phyloP scores from a whole-genome alignment of 2,888 invertebrate genomes.

The Neoaliturus tenellus region DNA sequence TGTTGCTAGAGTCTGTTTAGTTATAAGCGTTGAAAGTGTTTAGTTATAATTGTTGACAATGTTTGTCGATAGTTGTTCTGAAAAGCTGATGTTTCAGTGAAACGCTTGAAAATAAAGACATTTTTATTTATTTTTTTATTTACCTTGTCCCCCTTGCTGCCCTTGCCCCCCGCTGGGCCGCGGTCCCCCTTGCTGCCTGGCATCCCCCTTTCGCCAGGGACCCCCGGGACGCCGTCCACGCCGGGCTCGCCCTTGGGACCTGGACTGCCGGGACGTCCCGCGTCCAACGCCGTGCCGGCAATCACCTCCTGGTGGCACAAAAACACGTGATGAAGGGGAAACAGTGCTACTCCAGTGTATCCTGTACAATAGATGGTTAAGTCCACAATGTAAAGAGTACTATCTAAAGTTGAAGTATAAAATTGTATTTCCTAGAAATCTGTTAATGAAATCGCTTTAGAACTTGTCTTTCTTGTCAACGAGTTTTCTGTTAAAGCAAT shows the following conservation, averaged over 20 bases:
- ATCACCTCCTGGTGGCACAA: conserved; percentile 62
- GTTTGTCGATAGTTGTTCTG: no score
- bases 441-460: not conserved
- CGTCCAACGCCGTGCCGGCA: conserved; percentile 62
- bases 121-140: no score
- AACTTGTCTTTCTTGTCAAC: no score
- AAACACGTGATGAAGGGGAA: no score
- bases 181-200: conserved; percentile 73
- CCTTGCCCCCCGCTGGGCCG: conserved; percentile 71
- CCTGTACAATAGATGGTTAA: no score
- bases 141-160: conserved; percentile 68
- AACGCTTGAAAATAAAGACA: no score
- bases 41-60: no score
- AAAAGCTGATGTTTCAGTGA: no score
- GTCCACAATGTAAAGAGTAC: not conserved
- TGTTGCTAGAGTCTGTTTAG: no score
- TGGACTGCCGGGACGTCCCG: conserved; percentile 75
- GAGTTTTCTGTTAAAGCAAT: no score
- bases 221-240: conserved; percentile 71
- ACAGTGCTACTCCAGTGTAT: no score
- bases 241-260: conserved; percentile 72
- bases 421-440: not conserved
- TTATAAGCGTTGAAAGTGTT: no score
- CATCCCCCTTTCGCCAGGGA: conserved; percentile 60
- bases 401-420: not conserved